Conservation (phyloP, 2,888 invertebrate genomes). For the Epinotia ramella region DNA sequence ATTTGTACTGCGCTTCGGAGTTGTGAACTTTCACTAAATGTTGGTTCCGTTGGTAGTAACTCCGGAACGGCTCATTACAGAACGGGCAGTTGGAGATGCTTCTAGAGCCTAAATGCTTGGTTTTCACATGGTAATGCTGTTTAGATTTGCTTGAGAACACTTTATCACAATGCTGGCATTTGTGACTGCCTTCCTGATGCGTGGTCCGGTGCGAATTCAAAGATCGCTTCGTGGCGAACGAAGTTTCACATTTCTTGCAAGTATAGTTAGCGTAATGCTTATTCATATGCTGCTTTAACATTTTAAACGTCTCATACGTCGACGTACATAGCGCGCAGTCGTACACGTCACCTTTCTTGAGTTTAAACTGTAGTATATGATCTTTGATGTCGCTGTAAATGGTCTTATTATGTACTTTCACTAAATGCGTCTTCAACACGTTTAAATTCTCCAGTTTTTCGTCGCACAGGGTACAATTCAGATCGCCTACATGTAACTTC, state of each 20-base stretch:
- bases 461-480: slow-evolving; percentile 64
- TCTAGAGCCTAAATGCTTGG: slow-evolving; percentile 71
- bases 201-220: slow-evolving; percentile 66
- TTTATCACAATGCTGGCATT: slow-evolving; percentile 75
- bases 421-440: slow-evolving; percentile 64
- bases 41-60: slow-evolving; percentile 75
- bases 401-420: slow-evolving; percentile 59
- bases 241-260: slow-evolving; percentile 66
- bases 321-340: slow-evolving; percentile 72
- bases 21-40: slow-evolving; percentile 77
- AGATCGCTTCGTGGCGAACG: slow-evolving; percentile 71
- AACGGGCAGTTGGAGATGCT: slow-evolving; percentile 74
- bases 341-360: slow-evolving; percentile 70
- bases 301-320: slow-evolving; percentile 76
- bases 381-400: slow-evolving; percentile 71
- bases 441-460: slow-evolving; percentile 57
- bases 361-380: slow-evolving; percentile 70
- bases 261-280: slow-evolving; percentile 71
- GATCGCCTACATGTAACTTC: slow-evolving; percentile 64
- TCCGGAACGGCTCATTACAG: slow-evolving; percentile 71
- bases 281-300: slow-evolving; percentile 79
- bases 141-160: slow-evolving; percentile 68
- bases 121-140: slow-evolving; percentile 74
- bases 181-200: slow-evolving; percentile 71
- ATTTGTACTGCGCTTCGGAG: slow-evolving; percentile 73